phyloP scores from a whole-genome alignment of 2,113 vertebrate genomes.

The Sinosuthora webbiana region DNA sequence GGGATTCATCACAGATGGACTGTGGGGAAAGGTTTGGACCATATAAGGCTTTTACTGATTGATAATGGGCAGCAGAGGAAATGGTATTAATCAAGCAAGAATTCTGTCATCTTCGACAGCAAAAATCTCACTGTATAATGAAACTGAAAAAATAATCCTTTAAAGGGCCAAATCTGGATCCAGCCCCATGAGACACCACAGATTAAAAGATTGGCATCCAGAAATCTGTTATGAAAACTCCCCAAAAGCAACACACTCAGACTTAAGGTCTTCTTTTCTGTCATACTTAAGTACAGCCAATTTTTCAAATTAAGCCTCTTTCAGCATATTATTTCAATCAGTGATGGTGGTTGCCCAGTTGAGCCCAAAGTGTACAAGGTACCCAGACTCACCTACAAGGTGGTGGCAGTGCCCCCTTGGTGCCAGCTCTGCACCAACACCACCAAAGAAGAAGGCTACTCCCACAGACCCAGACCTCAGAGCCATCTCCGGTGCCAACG shows the following conservation, averaged over 20 bases:
- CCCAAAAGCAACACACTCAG: not conserved
- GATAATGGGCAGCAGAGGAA: not conserved
- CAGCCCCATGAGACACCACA: not conserved
- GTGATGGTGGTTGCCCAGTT: fast-evolving
- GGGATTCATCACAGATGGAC: not conserved
- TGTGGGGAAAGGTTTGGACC: not conserved
- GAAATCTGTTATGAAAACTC: not conserved
- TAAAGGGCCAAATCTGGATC: not conserved
- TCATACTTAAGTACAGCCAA: not conserved
- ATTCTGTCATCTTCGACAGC: not conserved
- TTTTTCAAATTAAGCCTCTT: not conserved
- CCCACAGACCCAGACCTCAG: not conserved
- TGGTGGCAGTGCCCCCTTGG: not conserved
- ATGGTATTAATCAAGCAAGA: not conserved
- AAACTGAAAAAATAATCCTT: not conserved
- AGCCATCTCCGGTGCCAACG: fast-evolving
- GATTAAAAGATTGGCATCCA: not conserved
- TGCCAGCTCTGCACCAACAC: not conserved
- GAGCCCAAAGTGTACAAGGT: not conserved
- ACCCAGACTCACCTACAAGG: not conserved
- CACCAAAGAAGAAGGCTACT: not conserved
- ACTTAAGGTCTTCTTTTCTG: not conserved
- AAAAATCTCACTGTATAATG: not conserved
- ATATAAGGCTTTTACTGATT: not conserved
- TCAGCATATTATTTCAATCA: not conserved